Evolutionary conservation across 2,113 vertebrate genomes (phyloP), one percentile per base, ranked within the genome.

Genomic region (Apodemus sylvaticus): DNA sequence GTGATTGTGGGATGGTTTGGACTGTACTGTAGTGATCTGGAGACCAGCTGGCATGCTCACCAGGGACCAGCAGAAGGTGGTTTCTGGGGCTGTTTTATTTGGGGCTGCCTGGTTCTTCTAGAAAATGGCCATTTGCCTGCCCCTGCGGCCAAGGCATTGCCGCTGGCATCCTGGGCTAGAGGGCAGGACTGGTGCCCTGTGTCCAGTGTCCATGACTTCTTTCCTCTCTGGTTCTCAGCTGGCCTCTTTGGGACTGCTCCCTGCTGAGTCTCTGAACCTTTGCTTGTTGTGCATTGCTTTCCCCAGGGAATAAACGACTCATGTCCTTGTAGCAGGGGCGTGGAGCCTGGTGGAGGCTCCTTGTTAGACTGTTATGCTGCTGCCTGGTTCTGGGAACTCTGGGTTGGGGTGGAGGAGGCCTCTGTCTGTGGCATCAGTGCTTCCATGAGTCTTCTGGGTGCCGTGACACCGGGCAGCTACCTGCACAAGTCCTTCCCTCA

Each of bases 291-390:
- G 74, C 39, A 19, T 62, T 7, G 42, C 48, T 70, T 51, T 83
- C 22, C 82, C 26, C 13, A 45, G 79, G 51, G 51, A 93, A 42
- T 45, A 42, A 93, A 48, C 12, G 10, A 71, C 78, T 73, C 71
- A 19, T 11, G 7, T 58, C 60, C 42, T 31, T 3, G 66, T 19
- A 70, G 14, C 17, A 29, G 48, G 36, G 91, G 29, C 8, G 53
- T 73, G 87, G 36, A 71, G 53, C 53, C 34, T 76, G 78, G 55
- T 11, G 45, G 24, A n/a, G 48, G 29, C 60, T 68, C 22, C 11
- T 26, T 22, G 66, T 55, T 3, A 14, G 76, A 16, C 13, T 1
- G 31, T n/a, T 31, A n/a, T 3, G 20, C 45, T 2, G 3, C 0
- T 24, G 2, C 16, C 22, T 64, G 7, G 45, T 64, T 79, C 34